A percentile compares a stretch with the other conserved stretches of the same genome.
Conservation (phyloP, 2,113 vertebrate genomes). For the Ivindomyrus marchei region DNA sequence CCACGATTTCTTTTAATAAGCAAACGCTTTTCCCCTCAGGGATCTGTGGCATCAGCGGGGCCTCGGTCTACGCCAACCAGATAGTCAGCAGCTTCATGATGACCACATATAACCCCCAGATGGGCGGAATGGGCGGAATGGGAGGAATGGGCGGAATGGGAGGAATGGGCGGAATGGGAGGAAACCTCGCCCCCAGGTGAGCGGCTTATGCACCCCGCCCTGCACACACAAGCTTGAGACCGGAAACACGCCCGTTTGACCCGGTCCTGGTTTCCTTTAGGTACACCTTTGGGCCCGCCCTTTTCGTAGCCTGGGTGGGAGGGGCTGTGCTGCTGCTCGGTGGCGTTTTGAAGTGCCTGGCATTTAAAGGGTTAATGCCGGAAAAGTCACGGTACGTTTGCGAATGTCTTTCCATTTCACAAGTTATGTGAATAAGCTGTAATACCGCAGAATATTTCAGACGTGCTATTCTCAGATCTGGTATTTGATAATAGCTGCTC, state of each 20-base stretch:
- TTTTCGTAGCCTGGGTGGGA: constrained; percentile 85
- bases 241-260: not conserved
- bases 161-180: constrained; percentile 22
- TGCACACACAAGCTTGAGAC: not conserved
- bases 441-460: not conserved
- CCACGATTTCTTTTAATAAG: not conserved
- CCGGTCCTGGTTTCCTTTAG: constrained; percentile 38
- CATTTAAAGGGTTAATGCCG: constrained; percentile 71
- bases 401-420: not conserved
- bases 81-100: constrained; percentile 83
- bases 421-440: not conserved
- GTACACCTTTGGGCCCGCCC: constrained; percentile 81
- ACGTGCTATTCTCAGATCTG: not conserved
- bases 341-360: constrained; percentile 79
- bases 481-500: not conserved
- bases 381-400: constrained; percentile 64
- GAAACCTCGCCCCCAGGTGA: constrained; percentile 45
- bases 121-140: constrained; percentile 44
- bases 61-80: constrained; percentile 85
- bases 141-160: constrained; percentile 36
- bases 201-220: not conserved
- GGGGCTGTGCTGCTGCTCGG: constrained; percentile 71
- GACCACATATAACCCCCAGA: constrained; percentile 59
- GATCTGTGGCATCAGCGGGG: constrained; percentile 76
- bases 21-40: constrained; percentile 47